phyloP scores from a whole-genome alignment of 2,113 vertebrate genomes.

The Macroglossus sobrinus region DNA sequence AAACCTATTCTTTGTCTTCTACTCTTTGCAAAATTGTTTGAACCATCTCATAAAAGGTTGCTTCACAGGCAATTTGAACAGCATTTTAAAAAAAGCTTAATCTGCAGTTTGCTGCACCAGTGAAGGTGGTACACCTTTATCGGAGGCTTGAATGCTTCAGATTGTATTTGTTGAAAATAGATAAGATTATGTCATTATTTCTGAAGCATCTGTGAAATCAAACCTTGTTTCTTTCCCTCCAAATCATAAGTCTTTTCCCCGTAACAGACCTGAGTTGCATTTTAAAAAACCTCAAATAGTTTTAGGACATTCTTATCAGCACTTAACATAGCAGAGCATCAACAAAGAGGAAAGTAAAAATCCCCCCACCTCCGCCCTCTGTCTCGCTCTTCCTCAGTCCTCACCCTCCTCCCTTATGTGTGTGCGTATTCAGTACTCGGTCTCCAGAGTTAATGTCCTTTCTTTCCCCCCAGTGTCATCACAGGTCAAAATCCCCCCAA shows the following conservation, averaged over 20 bases:
- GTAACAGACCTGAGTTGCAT: not conserved
- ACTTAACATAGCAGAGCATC: not conserved
- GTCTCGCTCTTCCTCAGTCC: too few species aligned
- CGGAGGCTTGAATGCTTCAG: slow-evolving; percentile 65
- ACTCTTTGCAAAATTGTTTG: slow-evolving; percentile 83
- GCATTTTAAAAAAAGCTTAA: slow-evolving; percentile 74
- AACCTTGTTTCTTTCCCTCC: slow-evolving; percentile 46
- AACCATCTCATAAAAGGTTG: slow-evolving; percentile 81
- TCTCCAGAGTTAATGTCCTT: accelerated
- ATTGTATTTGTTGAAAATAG: slow-evolving; percentile 75
- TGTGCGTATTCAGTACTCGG: accelerated
- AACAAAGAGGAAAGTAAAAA: not conserved
- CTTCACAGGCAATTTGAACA: slow-evolving; percentile 79
- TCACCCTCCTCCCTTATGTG: not conserved
- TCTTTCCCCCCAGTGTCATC: not conserved
- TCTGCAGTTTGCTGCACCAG: slow-evolving; percentile 78
- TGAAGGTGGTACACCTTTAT: slow-evolving; percentile 71
- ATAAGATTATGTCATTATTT: slow-evolving; percentile 73
- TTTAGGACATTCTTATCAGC: slow-evolving; percentile 49
- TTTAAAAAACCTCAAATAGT: not conserved
- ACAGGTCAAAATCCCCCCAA: accelerated
- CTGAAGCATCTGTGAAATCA: slow-evolving; percentile 71
- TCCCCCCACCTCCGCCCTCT: not conserved
- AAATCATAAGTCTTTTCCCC: not conserved
- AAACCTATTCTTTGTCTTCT: slow-evolving; percentile 84